Percentiles rank a stretch among this genome's conserved stretches.
These are phyloP conservation scores for Rhagonycha fulva DNA, from an alignment of 2,888 invertebrate genomes.

Conservation along the genomic window DNA sequence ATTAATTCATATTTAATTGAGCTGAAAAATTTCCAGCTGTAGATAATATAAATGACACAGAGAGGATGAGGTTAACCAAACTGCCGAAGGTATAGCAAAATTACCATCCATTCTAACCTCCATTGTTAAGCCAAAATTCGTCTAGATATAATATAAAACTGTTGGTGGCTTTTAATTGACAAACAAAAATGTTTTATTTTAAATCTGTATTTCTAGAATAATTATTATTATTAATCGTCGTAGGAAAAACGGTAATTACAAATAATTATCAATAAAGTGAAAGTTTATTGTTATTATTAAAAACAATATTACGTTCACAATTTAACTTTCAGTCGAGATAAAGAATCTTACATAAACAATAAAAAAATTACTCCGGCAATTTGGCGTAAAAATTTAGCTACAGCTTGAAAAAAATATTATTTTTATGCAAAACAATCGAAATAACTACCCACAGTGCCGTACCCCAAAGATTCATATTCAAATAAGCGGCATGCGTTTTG, in stretches of 20 bases:
- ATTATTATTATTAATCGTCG: not conserved
- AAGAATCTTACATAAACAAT: not conserved
- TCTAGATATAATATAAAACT: too few relatives aligned
- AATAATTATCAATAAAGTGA: not conserved
- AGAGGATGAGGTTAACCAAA: too few relatives aligned
- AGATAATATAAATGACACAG: too few relatives aligned
- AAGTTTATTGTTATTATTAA: not conserved
- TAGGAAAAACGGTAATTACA: not conserved
- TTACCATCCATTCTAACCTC: too few relatives aligned
- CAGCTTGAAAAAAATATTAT: slow-evolving; percentile 67
- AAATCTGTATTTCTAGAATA: not conserved
- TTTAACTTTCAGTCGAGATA: not conserved
- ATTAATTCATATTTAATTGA: too few relatives aligned
- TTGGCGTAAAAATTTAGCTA: slow-evolving; percentile 48
- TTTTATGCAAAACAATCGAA: slow-evolving; percentile 67
- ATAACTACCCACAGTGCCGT: slow-evolving; percentile 76
- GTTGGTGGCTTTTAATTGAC: too few relatives aligned
- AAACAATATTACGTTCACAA: not conserved
- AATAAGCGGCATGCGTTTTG: slow-evolving; percentile 66
- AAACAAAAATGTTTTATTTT: not conserved
- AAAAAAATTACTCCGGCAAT: not conserved
- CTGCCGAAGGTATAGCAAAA: too few relatives aligned
- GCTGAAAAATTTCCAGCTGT: too few relatives aligned
- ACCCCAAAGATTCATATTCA: slow-evolving; percentile 75
- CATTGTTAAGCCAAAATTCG: too few relatives aligned